Evolutionary conservation across 2,888 invertebrate genomes (phyloP).

Genomic region (Hirudinaria manillensis): DNA sequence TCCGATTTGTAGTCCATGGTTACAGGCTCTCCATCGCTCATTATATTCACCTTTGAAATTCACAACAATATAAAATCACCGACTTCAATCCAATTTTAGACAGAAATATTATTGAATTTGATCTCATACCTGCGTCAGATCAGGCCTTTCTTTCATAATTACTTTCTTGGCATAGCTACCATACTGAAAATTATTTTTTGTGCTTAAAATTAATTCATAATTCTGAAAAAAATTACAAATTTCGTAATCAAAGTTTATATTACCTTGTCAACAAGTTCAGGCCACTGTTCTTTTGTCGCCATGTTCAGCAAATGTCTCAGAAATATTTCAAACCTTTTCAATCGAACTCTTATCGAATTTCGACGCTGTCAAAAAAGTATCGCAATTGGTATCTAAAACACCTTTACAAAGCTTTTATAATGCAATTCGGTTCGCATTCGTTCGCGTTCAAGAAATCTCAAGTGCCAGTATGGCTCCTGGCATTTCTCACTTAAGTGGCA

Average conservation of each 20-base stretch:
- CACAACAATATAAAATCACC: not conserved
- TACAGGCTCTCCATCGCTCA: constrained; percentile 23
- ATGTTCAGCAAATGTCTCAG: not conserved
- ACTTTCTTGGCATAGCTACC: constrained; percentile 31
- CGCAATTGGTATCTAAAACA: too few species aligned
- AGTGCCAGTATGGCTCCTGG: too few species aligned
- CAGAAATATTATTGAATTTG: not conserved
- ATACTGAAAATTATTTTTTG: constrained; percentile 4
- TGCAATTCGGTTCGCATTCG: too few species aligned
- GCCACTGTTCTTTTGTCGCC: constrained; percentile 20
- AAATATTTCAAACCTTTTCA: too few species aligned
- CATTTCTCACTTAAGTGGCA: too few species aligned
- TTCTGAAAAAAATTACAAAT: not conserved
- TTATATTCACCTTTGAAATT: constrained; percentile 27
- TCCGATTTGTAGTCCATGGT: constrained; percentile 34
- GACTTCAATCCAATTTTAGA: not conserved
- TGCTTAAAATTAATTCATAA: not conserved
- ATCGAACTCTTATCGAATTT: too few species aligned
- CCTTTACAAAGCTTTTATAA: too few species aligned
- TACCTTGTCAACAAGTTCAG: constrained; percentile 31
- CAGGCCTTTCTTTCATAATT: constrained; percentile 29
- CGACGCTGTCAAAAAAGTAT: too few species aligned
- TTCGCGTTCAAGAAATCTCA: too few species aligned
- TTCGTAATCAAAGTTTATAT: not conserved
- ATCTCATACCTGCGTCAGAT: constrained; percentile 11